Evolutionary conservation across 92 coral and sea anemone genomes (phyloP), one percentile per base, ranked within the genome.

Genomic region (Epizoanthus scotinus): DNA sequence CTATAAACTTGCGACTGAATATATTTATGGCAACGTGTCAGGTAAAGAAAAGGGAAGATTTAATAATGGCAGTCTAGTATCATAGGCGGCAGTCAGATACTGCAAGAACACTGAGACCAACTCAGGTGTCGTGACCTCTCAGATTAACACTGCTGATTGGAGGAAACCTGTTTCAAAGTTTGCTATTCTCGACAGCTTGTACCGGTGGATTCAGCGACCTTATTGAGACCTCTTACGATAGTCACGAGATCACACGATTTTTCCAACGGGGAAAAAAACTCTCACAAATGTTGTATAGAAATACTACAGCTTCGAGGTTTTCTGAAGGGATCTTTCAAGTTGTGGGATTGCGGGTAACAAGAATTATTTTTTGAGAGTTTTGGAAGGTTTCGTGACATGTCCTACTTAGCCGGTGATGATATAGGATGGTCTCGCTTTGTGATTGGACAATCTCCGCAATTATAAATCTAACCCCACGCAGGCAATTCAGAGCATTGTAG

Each of bases 381-480:
- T n/a, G 6, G 44, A 28, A 64, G 21, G 36, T 34, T 64, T 64
- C 69, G 69, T 64, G 69, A 64, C 69, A 28, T 20, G 69, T 64
- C 28, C 4, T 29, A 29, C 38, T 14, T 64, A n/a, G 22, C 67
- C 29, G 69, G 69, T 14, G 14, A 64, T 60, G 65, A 64, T 29
- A 64, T 29, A 10, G 24, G 47, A n/a, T 38, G 5, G 20, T 15
- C 36, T 64, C 70, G 70, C 70, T 64, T 64, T 47, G 70, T 64
- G 70, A 64, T 64, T 64, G 70, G 70, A 29, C 70, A 29, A 64
- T 64, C 22, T 64, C 3, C 70, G 31, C 47, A 64, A 29, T 64
- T 64, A 31, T 64, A 64, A 31, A 24, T 64, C 28, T 64, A 64
- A 14, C 70, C 20, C 21, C 70, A 20, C 31, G 21, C 47, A 10